These are phyloP conservation scores for Serinus canaria DNA, from an alignment of 2,113 vertebrate genomes.

Conservation along the genomic window DNA sequence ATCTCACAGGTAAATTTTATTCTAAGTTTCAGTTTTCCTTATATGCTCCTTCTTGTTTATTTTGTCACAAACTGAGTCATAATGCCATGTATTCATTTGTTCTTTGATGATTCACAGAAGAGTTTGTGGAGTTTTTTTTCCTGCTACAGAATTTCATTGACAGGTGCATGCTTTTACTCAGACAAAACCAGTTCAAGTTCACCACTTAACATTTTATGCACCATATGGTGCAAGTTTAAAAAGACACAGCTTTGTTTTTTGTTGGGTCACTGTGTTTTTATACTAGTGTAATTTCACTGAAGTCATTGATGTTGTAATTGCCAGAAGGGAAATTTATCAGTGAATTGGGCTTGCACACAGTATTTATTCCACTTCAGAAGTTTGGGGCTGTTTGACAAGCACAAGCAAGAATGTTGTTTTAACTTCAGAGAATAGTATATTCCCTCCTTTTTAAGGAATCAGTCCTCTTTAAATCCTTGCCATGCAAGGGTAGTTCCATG, in stretches of 20 bases:
- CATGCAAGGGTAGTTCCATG: background rate
- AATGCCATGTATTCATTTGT: background rate
- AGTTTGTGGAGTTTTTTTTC: background rate
- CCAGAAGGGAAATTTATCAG: background rate
- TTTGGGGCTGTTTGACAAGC: background rate
- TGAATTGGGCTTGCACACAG: background rate
- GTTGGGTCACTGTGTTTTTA: background rate
- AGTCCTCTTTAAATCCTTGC: background rate
- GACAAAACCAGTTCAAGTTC: background rate
- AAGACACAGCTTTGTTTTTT: background rate
- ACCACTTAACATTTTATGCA: background rate
- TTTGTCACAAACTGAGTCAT: background rate
- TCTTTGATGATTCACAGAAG: background rate
- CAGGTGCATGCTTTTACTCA: background rate
- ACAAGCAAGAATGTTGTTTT: background rate
- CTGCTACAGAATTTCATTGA: background rate
- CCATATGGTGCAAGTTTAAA: background rate
- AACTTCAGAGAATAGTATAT: background rate
- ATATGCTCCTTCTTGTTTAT: background rate
- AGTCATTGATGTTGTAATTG: background rate
- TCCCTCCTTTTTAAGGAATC: background rate
- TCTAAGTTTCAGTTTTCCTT: background rate
- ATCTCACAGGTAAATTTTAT: constrained; percentile 88
- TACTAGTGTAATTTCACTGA: background rate
- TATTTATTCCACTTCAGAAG: background rate